Evolutionary conservation across 2,888 invertebrate genomes (phyloP), one percentile per base, ranked within the genome.

Genomic region (Acleris laterana): DNA sequence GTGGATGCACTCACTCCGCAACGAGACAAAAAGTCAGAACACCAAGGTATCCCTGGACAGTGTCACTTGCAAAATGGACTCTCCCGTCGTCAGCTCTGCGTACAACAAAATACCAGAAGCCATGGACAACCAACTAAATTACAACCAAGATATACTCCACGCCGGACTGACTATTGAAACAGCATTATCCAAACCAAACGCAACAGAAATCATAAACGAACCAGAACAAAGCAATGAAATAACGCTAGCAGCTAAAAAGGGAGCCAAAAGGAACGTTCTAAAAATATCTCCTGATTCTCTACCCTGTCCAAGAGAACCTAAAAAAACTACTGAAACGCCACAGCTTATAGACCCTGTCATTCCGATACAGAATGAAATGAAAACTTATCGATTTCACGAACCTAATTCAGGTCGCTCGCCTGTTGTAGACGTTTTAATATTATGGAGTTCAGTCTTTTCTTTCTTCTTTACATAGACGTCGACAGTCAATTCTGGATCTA

Each of bases 1-100:
- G 74, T 97, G 97, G 97, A 95, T 97, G 89, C 95, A 96, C 88
- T 93, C 93, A 53, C 89, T 97, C 69, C 94, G 95, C 69, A 95
- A 96, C 85, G 96, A 96, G 74, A 97, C 97, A 71, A 94, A 95
- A 83, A 96, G 96, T 82, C 93, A 93, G 74, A 94, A 94, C 77
- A 94, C 96, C 71, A 94, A 94, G 73, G 94, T 94, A 73, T 94
- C 95, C 42, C 90, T 97, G 60, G 96, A 96, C 76, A 94, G 95
- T 69, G 93, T 96, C 72, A 95, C 95, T 67, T 97, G 97, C 85
- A 94, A 94, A 82, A 92, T 95, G 85, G 95, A 95, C 77, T 84
- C 91, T 1, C 88, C 89, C 0, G 88, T 91, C 57, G 86, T 91
- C 28, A 91, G 89, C 72, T 90, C 92, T 1, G 90, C 92, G 53